Base-by-base conservation (phyloP, 2,888 invertebrate genomes). In the Trimorus sp. region DNA sequence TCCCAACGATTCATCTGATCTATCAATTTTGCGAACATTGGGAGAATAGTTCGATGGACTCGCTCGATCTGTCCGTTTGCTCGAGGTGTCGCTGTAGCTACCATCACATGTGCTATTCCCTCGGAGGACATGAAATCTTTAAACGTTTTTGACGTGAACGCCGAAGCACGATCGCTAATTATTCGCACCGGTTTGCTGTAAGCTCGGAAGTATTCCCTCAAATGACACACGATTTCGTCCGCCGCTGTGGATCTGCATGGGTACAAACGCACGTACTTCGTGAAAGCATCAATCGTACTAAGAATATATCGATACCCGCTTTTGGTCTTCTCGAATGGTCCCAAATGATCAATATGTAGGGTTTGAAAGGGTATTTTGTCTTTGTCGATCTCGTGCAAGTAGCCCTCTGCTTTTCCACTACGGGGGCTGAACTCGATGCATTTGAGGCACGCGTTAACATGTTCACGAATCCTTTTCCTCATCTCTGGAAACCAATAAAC, bases 251-350 rank as follows among this genome's bases (percentile, higher is more conserved):
- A 45, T 12, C 12, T 45, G 12, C 45, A 45, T 2, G 45, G 45
- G 12, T 45, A 45, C 9, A 45, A 12, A 11, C 45, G 6, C 45
- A 45, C 40, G 42, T 42, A 60, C 42, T 60, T 60, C 14, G 60
- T 60, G 14, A 60, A 60, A 85, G 87, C 26, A 9, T 91, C 89
- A 65, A 91, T 56, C n/a, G 45, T 45, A 6, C 40, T 60, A n/a
- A 65, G 45, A 16, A 65, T n/a, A 26, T 26, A 38, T n/a, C 48
- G 45, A 26, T 49, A 37, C 37, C 65, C 49, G 5, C 11, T 14
- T 8, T 49, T 15, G 4, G 65, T 26, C 26, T 65, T 65, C 36
- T 65, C 65, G 9, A 65, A 51, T 3, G 65, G 65, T 4, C 65
- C 65, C 16, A 16, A 14, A 14, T 65, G 65, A 36, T 65, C 65